These are phyloP conservation scores for Pomacea maculata DNA, from an alignment of 1,140 invertebrate species.

Conservation along the genomic window DNA sequence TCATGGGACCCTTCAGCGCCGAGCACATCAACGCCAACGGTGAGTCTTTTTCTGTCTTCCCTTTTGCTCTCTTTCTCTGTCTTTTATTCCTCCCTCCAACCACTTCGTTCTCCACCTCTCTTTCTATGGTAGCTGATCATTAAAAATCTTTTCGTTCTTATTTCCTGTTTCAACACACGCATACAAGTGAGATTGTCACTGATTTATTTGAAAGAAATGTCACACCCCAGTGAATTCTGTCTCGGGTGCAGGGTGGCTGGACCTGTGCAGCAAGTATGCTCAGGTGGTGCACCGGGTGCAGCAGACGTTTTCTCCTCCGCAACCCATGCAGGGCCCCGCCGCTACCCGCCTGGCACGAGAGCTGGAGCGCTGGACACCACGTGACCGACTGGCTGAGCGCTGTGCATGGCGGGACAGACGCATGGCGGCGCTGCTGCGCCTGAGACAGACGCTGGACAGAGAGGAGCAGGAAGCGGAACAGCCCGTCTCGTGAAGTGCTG, in stretches of 20 bases:
- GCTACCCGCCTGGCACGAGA: slow-evolving; percentile 34
- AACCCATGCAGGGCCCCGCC: slow-evolving; percentile 33
- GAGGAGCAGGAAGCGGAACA: slow-evolving; percentile 12
- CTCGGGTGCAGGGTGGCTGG: slow-evolving; percentile 5
- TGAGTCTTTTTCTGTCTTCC: slow-evolving; percentile 15
- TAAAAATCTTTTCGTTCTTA: background rate
- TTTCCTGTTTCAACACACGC: background rate
- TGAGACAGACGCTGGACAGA: slow-evolving; percentile 78
- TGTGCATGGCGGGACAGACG: slow-evolving; percentile 85
- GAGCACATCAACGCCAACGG: slow-evolving; percentile 86
- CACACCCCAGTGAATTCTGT: background rate
- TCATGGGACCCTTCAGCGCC: slow-evolving; percentile 91
- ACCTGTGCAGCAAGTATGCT: slow-evolving; percentile 9
- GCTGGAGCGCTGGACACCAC: slow-evolving; percentile 67
- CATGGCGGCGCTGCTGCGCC: slow-evolving; percentile 80
- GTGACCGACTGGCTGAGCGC: slow-evolving; percentile 79
- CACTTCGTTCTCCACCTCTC: background rate
- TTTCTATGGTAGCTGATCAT: background rate
- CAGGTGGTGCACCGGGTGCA: slow-evolving; percentile 35
- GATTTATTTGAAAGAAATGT: background rate
- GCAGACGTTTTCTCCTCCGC: slow-evolving; percentile 28
- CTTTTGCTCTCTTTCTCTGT: background rate
- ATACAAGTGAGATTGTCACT: background rate
- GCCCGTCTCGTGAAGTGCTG: background rate
- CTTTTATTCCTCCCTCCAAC: background rate